Conservation (phyloP, 2,797 vertebrate genomes). For the Sebastes vulpes region DNA sequence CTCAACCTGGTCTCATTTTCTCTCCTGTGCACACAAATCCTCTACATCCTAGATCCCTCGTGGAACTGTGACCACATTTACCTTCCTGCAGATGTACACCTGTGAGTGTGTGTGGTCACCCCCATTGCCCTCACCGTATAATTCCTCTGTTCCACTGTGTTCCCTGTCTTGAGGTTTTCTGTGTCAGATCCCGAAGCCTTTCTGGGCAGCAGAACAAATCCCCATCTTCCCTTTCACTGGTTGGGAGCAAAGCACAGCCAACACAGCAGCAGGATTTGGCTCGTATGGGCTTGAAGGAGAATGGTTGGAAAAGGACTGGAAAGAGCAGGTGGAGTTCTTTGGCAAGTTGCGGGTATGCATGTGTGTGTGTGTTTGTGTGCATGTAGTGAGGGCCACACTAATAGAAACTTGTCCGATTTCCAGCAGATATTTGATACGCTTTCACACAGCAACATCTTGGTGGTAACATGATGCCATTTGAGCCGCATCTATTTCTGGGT, state of each 20-base stretch:
- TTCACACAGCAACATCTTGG: constrained; percentile 57
- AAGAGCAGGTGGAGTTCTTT: constrained; percentile 72
- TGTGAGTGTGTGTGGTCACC: constrained; percentile 43
- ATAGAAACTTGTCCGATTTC: constrained; percentile 42
- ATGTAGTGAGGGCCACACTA: constrained; percentile 18
- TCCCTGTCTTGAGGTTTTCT: constrained; percentile 51
- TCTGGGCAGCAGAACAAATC: constrained; percentile 65
- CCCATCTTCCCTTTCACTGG: constrained; percentile 48
- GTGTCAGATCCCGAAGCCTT: constrained; percentile 40
- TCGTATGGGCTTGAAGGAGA: constrained; percentile 25
- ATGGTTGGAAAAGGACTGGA: constrained; percentile 56
- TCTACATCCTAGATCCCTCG: constrained; percentile 12
- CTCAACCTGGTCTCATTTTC: constrained; percentile 21
- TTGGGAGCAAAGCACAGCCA: constrained; percentile 38
- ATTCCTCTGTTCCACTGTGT: constrained; percentile 21
- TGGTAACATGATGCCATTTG: constrained; percentile 52
- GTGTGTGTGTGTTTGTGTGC: constrained; percentile 1
- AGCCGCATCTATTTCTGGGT: constrained; percentile 49
- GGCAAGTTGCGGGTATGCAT: constrained; percentile 25
- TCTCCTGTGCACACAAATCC: constrained; percentile 31
- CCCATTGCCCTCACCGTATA: constrained; percentile 28
- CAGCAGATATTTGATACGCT: constrained; percentile 50
- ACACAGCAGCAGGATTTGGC: constrained; percentile 58
- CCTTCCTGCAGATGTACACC: constrained; percentile 33
- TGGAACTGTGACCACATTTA: constrained; percentile 11